Conservation (phyloP, 1,140 invertebrate species). For the Drosophila kepulauana region DNA sequence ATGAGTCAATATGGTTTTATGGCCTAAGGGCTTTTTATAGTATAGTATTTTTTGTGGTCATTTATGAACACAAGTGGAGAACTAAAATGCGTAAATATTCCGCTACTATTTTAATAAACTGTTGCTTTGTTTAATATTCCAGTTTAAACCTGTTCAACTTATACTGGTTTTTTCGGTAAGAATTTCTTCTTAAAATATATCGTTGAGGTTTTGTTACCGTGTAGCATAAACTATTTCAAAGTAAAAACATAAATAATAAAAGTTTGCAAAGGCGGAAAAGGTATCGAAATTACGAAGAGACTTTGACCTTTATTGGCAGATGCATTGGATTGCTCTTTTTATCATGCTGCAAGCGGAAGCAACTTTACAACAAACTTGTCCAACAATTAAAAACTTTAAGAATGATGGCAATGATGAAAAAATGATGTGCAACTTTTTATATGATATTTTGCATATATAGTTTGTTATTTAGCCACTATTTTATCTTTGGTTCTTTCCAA, state of each 20-base stretch:
- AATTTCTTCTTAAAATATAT: background rate
- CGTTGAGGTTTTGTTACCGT: background rate
- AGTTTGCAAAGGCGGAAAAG: background rate
- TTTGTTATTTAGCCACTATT: too few relatives aligned
- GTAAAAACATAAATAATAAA: constrained; percentile 7
- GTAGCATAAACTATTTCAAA: constrained; percentile 2
- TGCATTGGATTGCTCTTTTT: background rate
- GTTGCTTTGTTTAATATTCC: background rate
- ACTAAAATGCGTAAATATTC: background rate
- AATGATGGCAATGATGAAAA: background rate
- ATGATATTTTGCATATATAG: too few relatives aligned
- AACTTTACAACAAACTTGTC: background rate
- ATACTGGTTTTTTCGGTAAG: background rate
- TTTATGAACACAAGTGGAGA: background rate
- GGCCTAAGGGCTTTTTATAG: background rate
- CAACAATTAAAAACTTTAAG: background rate
- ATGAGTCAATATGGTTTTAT: background rate
- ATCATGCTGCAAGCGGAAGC: background rate
- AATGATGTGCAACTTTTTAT: too few relatives aligned
- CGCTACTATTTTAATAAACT: background rate
- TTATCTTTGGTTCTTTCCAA: too few relatives aligned
- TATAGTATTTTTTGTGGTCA: background rate
- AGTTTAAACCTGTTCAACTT: constrained; percentile 3
- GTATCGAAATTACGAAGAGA: background rate
- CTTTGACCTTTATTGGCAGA: background rate